These are phyloP conservation scores for Panthera uncia DNA, from an alignment of 2,113 vertebrate genomes.

Conservation along the genomic window DNA sequence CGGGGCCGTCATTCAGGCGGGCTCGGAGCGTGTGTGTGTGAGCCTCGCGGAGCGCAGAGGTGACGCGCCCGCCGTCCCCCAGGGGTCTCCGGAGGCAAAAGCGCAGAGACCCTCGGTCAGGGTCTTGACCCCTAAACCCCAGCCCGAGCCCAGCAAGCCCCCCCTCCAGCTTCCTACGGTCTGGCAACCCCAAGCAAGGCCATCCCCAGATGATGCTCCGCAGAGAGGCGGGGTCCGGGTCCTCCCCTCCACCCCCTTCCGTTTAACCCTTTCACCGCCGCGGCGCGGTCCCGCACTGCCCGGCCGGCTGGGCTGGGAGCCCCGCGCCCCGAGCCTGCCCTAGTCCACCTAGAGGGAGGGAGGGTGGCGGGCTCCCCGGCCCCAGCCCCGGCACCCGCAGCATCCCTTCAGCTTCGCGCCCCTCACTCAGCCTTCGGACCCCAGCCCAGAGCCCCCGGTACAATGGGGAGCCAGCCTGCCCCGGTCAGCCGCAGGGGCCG, in stretches of 20 bases:
- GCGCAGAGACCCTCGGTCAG: neutral
- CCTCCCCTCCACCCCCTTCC: slow-evolving; percentile 74
- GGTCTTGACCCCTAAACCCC: neutral
- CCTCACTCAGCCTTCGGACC: neutral
- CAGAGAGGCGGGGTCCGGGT: slow-evolving; percentile 77
- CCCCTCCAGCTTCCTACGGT: neutral
- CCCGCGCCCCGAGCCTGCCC: neutral
- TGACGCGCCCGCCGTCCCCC: slow-evolving; percentile 40
- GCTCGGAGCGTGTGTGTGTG: slow-evolving; percentile 79
- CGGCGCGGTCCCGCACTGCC: slow-evolving; percentile 9
- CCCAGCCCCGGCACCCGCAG: neutral
- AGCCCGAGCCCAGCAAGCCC: neutral
- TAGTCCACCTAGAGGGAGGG: neutral
- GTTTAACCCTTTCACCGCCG: slow-evolving; percentile 77
- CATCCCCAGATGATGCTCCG: slow-evolving; percentile 67
- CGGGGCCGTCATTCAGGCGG: slow-evolving; percentile 94
- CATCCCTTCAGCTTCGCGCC: neutral
- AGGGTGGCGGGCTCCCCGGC: neutral
- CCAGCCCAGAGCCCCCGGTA: slow-evolving; percentile 29
- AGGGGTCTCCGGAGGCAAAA: neutral
- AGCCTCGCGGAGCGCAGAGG: slow-evolving; percentile 70
- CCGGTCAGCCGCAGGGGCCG: slow-evolving; percentile 49
- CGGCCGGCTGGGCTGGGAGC: neutral
- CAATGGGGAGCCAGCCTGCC: slow-evolving; percentile 61
- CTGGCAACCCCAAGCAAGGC: slow-evolving; percentile 7